Conservation (phyloP, 2,113 vertebrate species). For the Montifringilla adamsi region DNA sequence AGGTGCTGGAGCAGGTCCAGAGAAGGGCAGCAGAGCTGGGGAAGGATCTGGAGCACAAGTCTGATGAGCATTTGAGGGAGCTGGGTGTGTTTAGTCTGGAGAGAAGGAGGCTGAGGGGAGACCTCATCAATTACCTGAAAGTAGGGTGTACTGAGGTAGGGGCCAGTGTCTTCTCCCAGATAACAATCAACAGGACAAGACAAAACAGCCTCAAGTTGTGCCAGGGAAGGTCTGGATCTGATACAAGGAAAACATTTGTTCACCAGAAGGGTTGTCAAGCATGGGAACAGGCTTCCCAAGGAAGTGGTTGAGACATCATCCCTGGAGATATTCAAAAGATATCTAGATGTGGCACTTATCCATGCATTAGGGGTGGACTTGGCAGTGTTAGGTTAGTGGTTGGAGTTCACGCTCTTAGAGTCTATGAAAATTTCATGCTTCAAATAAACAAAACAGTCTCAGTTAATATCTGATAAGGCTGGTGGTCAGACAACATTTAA, state of each 20-base stretch:
- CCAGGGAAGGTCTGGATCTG: neutral
- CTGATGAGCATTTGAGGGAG: neutral
- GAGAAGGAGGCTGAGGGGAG: neutral
- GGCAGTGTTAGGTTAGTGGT: neutral
- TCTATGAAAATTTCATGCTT: neutral
- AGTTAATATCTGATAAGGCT: neutral
- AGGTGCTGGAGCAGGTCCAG: neutral
- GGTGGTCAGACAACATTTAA: neutral
- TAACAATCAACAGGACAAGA: neutral
- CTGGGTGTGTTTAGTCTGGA: neutral
- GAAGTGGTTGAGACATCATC: neutral
- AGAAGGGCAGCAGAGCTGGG: neutral
- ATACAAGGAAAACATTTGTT: neutral
- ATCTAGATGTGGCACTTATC: neutral
- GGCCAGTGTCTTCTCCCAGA: neutral
- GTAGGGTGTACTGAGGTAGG: too few relatives aligned
- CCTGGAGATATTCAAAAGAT: neutral
- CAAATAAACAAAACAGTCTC: neutral
- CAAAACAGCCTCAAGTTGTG: neutral
- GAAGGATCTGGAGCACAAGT: neutral
- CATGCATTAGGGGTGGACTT: neutral
- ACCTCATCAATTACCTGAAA: neutral
- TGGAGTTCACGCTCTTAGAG: neutral
- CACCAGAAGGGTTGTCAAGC: neutral
- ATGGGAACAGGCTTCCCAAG: neutral